phyloP scores from a whole-genome alignment of 30 jellyfish, hydroid and myxozoan genomes.

The Hydra vulgaris region DNA sequence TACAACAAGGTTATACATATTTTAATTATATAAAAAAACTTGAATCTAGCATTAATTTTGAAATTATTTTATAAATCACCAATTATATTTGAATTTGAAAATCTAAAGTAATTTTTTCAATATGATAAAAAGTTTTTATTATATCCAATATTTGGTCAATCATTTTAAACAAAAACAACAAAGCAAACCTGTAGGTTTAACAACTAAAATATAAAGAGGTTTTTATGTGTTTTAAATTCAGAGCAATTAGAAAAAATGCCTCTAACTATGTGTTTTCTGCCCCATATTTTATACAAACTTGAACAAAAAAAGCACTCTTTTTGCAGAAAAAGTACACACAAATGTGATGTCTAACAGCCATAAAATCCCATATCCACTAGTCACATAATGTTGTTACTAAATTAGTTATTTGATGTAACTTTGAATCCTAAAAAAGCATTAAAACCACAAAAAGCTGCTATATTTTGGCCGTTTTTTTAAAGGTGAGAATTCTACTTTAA shows the following conservation, averaged over 20 bases:
- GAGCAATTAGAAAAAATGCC: background rate
- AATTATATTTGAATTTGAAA: background rate
- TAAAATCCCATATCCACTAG: background rate
- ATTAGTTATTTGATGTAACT: background rate
- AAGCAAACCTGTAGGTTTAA: background rate
- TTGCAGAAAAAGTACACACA: background rate
- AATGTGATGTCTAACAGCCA: background rate
- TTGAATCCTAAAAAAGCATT: background rate
- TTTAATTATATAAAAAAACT: background rate
- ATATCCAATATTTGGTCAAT: background rate
- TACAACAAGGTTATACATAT: background rate
- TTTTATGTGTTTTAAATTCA: background rate
- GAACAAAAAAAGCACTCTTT: background rate
- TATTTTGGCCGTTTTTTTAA: background rate
- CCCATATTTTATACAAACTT: background rate
- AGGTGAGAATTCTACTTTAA: background rate
- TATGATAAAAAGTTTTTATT: background rate
- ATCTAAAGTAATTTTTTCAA: background rate
- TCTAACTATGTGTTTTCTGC: background rate
- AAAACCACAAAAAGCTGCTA: background rate
- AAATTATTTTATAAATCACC: background rate
- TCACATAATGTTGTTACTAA: background rate
- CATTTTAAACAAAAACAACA: background rate
- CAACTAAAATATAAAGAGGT: background rate
- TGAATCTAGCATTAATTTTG: background rate